Evolutionary conservation across 2,797 vertebrate species (phyloP).

Genomic region (Sebastes trivittatus): DNA sequence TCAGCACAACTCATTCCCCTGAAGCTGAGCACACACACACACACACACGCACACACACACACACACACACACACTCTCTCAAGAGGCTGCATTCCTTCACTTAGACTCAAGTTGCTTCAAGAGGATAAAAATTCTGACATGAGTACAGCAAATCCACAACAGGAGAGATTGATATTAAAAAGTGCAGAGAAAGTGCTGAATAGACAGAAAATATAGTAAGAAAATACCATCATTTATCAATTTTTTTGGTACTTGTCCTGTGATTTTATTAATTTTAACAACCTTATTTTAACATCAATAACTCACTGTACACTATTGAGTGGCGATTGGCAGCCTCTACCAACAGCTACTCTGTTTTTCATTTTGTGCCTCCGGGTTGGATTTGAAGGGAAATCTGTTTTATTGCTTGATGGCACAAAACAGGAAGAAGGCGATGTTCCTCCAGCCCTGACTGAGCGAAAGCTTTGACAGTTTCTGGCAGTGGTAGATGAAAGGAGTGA

Average conservation of each 20-base stretch:
- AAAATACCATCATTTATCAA: background rate
- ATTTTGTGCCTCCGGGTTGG: constrained; percentile 17
- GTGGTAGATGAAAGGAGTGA: background rate
- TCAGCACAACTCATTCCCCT: constrained; percentile 51
- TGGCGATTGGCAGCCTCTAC: background rate
- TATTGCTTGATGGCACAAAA: constrained; percentile 34
- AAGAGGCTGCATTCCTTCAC: constrained; percentile 58
- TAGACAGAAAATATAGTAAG: constrained; percentile 11
- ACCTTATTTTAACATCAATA: background rate
- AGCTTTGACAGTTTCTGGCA: constrained; percentile 39
- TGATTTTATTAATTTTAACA: background rate
- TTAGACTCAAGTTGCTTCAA: constrained; percentile 31
- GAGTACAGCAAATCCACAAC: constrained; percentile 15
- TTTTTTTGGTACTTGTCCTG: background rate
- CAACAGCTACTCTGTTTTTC: constrained; percentile 29
- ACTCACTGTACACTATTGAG: background rate
- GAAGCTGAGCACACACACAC: background rate
- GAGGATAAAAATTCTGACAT: constrained; percentile 17
- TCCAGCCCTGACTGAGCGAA: constrained; percentile 9
- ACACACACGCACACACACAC: background rate
- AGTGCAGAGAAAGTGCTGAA: background rate
- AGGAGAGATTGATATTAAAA: background rate
- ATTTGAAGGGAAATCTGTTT: constrained; percentile 40
- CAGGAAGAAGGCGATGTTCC: constrained; percentile 22
- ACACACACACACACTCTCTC: constrained; percentile 22